phyloP scores from a whole-genome alignment of 2,113 vertebrate genomes.

The Stictonetta naevosa region DNA sequence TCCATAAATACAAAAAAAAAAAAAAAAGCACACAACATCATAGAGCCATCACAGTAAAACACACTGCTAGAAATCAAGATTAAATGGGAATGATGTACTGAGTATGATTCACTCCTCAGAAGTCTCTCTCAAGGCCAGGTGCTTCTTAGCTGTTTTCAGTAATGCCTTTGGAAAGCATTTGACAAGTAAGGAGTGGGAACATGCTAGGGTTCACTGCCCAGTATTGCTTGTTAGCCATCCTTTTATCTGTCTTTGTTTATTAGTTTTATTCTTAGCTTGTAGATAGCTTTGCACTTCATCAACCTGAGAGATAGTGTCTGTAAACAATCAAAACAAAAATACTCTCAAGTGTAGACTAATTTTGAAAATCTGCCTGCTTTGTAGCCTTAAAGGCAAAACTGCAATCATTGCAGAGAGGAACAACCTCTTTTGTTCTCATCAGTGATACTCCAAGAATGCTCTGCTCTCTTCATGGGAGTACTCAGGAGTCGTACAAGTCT shows the following conservation, averaged over 20 bases:
- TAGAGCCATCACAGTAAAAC: neutral
- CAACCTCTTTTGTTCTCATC: neutral
- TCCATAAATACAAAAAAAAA: neutral
- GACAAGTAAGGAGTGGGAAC: neutral
- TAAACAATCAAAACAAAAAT: neutral
- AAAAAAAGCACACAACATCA: neutral
- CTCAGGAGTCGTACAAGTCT: neutral
- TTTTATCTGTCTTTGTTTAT: neutral
- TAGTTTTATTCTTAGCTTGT: neutral
- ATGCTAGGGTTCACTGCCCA: neutral
- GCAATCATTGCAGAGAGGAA: neutral
- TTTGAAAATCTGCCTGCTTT: neutral
- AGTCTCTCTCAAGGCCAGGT: neutral
- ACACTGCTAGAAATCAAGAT: neutral
- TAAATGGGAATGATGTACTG: neutral
- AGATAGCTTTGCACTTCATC: neutral
- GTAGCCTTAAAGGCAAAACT: neutral
- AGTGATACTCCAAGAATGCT: neutral
- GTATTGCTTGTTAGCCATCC: neutral
- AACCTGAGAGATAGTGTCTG: neutral
- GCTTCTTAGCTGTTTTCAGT: neutral
- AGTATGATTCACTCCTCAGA: rapidly evolving
- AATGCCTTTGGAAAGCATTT: neutral
- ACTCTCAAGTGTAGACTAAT: neutral
- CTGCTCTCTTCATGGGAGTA: neutral